Evolutionary conservation across 2,797 vertebrate species (phyloP), one percentile per base, ranked within the genome.

Genomic region (Anableps anableps): DNA sequence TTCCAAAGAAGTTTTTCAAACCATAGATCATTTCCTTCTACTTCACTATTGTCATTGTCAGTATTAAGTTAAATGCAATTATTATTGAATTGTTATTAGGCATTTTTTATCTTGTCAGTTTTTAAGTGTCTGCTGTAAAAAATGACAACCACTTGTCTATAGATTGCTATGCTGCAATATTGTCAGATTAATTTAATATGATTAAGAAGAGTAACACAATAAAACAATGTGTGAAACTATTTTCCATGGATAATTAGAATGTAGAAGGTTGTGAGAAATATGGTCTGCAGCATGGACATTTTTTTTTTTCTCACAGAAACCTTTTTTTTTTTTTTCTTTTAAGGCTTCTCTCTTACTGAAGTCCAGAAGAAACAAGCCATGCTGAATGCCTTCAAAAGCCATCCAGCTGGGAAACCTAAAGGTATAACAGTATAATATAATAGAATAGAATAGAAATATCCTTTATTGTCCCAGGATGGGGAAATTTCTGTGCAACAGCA

Each of bases 341-440:
- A 83, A 99, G 98, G 97, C 71, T 99, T 98, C 90, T 96, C 96
- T 76, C 97, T 99, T 87, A 99, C 98, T 0, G 97, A 99, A 80
- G 92, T 97, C 82, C 98, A 99, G 91, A 98, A 97, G 92, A 98
- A 97, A 89, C 97, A 98, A 93, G 98, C 98, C 48, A 98, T 99
- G 97, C 84, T 97, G 86, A 99, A 98, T 2, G 98, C 97, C 86
- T 96, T 95, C 91, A 99, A 97, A 94, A 97, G 96, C 88, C 97
- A 97, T 83, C 95, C 95, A 7, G 87, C 94, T 21, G 96, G 97
- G 81, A 99, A 99, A 93, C 97, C 97, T 80, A 99, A 98, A 97
- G 97, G 98, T 98, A 94, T 89, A 45, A 43, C 43, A 4, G 43
- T 43, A n/a, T n/a, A n/a, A n/a, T n/a, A n/a, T n/a, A n/a, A n/a